phyloP scores from a whole-genome alignment of 2,888 invertebrate genomes.

The Tuta absoluta region DNA sequence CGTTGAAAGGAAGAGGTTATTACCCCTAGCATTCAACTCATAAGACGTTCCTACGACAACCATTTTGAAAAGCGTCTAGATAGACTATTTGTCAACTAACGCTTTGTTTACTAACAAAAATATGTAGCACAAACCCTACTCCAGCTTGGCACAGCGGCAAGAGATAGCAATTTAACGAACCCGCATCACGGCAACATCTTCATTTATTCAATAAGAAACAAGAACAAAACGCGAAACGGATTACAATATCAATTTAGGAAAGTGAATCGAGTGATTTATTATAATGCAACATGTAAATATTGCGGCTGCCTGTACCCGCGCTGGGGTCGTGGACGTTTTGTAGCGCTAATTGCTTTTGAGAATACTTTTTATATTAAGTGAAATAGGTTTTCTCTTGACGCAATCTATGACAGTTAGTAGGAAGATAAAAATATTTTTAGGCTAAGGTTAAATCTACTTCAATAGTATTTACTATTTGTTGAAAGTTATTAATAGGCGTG shows the following conservation, averaged over 20 bases:
- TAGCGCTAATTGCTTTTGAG: conserved; percentile 53
- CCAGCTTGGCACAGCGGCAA: conserved; percentile 44
- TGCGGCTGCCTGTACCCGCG: conserved; percentile 43
- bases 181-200: conserved; percentile 74
- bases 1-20: too few relatives aligned
- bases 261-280: conserved; percentile 78
- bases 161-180: conserved; percentile 80
- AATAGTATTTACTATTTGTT: too few relatives aligned
- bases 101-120: not conserved
- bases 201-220: conserved; percentile 75
- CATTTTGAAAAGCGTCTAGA: too few relatives aligned
- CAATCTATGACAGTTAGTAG: too few relatives aligned
- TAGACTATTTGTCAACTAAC: too few relatives aligned
- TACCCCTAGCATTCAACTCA: too few relatives aligned
- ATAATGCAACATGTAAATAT: conserved; percentile 70
- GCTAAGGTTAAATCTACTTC: too few relatives aligned
- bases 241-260: conserved; percentile 82
- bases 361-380: conserved; percentile 10
- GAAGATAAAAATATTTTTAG: too few relatives aligned
- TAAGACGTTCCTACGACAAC: too few relatives aligned
- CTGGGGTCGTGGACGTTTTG: conserved; percentile 44
- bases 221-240: conserved; percentile 69
- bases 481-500: too few relatives aligned
- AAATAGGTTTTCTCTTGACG: conserved; percentile 16
- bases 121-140: conserved; percentile 42